Conservation (phyloP, 2,797 vertebrate species). For the Pseudochirops corinnae region DNA sequence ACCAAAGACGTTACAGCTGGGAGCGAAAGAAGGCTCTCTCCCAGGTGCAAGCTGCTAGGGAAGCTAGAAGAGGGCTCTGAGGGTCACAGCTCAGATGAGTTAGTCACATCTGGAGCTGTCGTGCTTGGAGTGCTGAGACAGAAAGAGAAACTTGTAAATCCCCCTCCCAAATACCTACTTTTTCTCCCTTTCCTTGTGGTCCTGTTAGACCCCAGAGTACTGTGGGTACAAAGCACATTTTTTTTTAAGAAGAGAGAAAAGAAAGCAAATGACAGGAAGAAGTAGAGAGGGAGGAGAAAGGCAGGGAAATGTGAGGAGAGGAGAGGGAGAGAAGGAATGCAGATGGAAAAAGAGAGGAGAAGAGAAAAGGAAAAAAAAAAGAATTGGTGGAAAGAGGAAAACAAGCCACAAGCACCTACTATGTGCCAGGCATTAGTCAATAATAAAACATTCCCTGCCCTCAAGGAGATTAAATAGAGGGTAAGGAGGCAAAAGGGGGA, state of each 20-base stretch:
- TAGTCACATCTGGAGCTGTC: neutral
- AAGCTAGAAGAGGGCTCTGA: neutral
- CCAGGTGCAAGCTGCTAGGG: neutral
- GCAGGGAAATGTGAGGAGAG: neutral
- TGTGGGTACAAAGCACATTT: neutral
- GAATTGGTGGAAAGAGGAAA: neutral
- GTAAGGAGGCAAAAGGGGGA: neutral
- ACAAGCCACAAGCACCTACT: neutral
- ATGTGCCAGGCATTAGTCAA: neutral
- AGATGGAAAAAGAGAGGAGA: neutral
- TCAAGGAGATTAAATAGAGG: neutral
- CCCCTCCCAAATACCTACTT: neutral
- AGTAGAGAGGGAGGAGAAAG: rapidly evolving
- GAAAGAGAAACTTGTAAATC: neutral
- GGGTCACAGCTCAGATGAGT: neutral
- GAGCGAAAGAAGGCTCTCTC: neutral
- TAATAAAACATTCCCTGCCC: neutral
- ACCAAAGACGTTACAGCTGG: neutral
- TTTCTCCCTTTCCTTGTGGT: neutral
- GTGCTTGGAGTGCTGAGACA: neutral
- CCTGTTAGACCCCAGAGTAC: neutral
- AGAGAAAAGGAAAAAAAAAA: neutral
- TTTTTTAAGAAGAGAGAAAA: neutral
- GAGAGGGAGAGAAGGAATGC: neutral
- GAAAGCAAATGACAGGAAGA: too few relatives aligned